A percentile compares a stretch with the other conserved stretches of the same genome.
phyloP scores from a whole-genome alignment of 1,140 invertebrate species.

The Drosophila pectinifera region DNA sequence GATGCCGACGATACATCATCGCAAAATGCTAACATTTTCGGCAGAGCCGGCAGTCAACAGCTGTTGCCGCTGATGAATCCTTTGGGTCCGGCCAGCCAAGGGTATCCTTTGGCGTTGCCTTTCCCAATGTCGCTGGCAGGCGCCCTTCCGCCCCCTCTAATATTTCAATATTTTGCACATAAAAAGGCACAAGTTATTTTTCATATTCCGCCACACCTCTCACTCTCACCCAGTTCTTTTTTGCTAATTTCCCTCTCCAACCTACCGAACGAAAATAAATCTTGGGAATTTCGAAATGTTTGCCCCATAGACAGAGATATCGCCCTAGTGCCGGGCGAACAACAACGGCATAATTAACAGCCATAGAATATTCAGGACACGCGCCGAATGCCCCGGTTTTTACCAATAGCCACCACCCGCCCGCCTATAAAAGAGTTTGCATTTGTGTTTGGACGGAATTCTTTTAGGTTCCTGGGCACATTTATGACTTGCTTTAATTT shows the following conservation, averaged over 20 bases:
- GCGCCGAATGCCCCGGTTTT: slow-evolving; percentile 48
- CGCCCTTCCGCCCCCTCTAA: slow-evolving; percentile 32
- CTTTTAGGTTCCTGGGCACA: slow-evolving; percentile 21
- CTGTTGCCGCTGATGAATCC: slow-evolving; percentile 82
- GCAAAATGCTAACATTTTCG: slow-evolving; percentile 82
- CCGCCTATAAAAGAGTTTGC: slow-evolving; percentile 40
- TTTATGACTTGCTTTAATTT: slow-evolving; percentile 76
- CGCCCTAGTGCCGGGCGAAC: slow-evolving; percentile 9
- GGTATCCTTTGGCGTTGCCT: slow-evolving; percentile 48
- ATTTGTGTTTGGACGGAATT: slow-evolving; percentile 46
- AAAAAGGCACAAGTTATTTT: slow-evolving; percentile 82
- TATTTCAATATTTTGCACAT: slow-evolving; percentile 81
- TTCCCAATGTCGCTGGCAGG: slow-evolving; percentile 5
- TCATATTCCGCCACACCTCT: slow-evolving; percentile 56
- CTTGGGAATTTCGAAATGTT: slow-evolving; percentile 49
- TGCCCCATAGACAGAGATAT: slow-evolving; percentile 45
- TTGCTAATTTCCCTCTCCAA: slow-evolving; percentile 63
- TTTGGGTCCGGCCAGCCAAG: slow-evolving; percentile 69
- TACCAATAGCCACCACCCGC: slow-evolving; percentile 6
- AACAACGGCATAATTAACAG: slow-evolving; percentile 73
- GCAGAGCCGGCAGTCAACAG: slow-evolving; percentile 71
- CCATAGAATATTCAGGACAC: slow-evolving; percentile 79
- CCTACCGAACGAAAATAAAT: slow-evolving; percentile 53
- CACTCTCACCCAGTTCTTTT: slow-evolving; percentile 27
- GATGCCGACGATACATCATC: slow-evolving; percentile 82